Evolutionary conservation across 2,797 vertebrate genomes (phyloP).

Genomic region (Alfaro cultratus): DNA sequence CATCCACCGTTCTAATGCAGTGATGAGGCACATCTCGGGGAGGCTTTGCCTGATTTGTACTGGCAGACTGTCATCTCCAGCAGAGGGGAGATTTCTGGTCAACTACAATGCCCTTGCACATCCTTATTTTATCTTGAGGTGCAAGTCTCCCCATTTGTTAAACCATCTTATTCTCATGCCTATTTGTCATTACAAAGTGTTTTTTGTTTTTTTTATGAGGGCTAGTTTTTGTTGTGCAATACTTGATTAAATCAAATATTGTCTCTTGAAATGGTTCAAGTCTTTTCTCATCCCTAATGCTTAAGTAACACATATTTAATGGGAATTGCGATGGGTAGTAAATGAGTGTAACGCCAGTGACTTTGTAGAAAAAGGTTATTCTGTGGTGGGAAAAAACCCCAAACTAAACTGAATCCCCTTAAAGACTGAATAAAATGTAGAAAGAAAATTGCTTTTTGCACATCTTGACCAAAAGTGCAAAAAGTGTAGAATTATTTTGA

Average conservation of each 20-base stretch:
- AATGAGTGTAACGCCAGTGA: neutral
- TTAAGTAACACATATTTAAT: neutral
- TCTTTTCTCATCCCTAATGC: neutral
- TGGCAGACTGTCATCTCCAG: constrained; percentile 4
- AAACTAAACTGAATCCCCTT: neutral
- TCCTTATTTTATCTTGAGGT: neutral
- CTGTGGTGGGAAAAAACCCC: neutral
- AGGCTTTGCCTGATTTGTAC: constrained; percentile 3
- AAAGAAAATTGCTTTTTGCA: neutral
- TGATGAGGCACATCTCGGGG: neutral
- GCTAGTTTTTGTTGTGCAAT: neutral
- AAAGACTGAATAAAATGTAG: neutral
- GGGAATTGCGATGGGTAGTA: neutral
- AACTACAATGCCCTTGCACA: neutral
- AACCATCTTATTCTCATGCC: neutral
- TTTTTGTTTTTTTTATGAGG: too few species aligned
- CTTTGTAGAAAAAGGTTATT: neutral
- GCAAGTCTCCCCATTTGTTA: neutral
- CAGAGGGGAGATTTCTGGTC: constrained; percentile 5
- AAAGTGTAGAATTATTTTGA: neutral
- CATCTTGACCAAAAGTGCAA: neutral
- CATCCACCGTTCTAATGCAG: neutral
- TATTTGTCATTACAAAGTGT: neutral
- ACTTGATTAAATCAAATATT: neutral
- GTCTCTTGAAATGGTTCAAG: neutral